These are phyloP conservation scores for Sabellastarte sp. DNA, from an alignment of 2,888 invertebrate species.

Conservation along the genomic window DNA sequence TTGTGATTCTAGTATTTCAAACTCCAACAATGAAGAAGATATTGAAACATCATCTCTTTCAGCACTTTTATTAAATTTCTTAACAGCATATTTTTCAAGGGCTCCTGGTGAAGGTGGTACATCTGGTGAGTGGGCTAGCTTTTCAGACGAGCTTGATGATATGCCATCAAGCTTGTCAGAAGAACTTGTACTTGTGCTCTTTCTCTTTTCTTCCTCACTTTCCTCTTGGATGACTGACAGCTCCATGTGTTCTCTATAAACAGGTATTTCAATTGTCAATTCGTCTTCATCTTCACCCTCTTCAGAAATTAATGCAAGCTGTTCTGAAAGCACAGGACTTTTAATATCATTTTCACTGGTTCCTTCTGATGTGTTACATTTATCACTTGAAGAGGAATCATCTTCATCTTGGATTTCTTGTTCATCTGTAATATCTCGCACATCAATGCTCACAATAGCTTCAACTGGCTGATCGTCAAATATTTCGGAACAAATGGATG, in stretches of 20 bases:
- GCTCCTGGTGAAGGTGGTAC: conserved; percentile 72
- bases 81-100: conserved; percentile 4
- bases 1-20: conserved; percentile 31
- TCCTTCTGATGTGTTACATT: background rate
- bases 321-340: background rate
- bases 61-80: conserved; percentile 74
- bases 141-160: conserved; percentile 34
- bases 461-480: conserved; percentile 27
- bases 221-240: conserved; percentile 18
- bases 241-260: background rate
- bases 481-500: conserved; percentile 62
- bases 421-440: conserved; percentile 17
- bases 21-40: conserved; percentile 32
- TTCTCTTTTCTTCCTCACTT: conserved; percentile 14
- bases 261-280: background rate
- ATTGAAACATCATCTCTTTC: conserved; percentile 83
- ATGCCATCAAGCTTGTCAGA: conserved; percentile 10
- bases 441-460: conserved; percentile 64
- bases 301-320: conserved; percentile 21
- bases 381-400: background rate
- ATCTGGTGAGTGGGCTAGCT: conserved; percentile 76
- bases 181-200: conserved; percentile 9
- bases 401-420: conserved; percentile 3
- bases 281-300: conserved; percentile 17
- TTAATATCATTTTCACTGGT: background rate